A percentile compares a stretch with the other conserved stretches of the same genome.
Conservation (phyloP, 2,113 vertebrate genomes). For the Taurulus bubalis region DNA sequence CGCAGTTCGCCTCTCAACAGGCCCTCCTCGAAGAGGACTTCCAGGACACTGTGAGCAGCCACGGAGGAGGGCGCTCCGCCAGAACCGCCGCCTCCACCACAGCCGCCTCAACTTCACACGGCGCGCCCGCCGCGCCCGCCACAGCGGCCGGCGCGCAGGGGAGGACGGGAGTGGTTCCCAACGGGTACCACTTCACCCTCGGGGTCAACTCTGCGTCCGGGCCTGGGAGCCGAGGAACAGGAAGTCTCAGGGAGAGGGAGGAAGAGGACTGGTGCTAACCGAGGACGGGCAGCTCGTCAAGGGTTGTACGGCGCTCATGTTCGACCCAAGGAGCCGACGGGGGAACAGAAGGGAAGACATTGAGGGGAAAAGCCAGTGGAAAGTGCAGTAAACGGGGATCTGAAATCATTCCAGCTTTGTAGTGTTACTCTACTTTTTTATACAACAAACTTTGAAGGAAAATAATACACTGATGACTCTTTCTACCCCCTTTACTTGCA, state of each 20-base stretch:
- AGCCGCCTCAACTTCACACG: conserved; percentile 78
- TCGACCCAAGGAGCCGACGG: conserved; percentile 28
- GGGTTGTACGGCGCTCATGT: conserved; percentile 37
- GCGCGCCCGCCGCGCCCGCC: conserved; percentile 75
- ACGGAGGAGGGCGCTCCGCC: conserved; percentile 86
- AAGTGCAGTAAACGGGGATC: conserved; percentile 52
- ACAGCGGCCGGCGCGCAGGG: conserved; percentile 80
- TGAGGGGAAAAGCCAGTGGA: conserved; percentile 26
- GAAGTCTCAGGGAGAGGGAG: conserved; percentile 89
- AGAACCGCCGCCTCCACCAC: conserved; percentile 78
- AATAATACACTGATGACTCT: conserved; percentile 43
- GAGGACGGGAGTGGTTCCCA: conserved; percentile 89
- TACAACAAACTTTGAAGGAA: conserved; percentile 53
- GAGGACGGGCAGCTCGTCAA: conserved; percentile 2
- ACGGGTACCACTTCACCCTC: conserved; percentile 94
- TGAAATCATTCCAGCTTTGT: conserved; percentile 72
- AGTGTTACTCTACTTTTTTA: conserved; percentile 61
- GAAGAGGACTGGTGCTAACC: conserved; percentile 97
- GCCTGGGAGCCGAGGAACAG: conserved; percentile 80
- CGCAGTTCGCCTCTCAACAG: conserved; percentile 63
- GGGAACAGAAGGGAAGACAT: neutral
- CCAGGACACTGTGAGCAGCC: conserved; percentile 91
- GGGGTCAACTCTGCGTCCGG: conserved; percentile 85
- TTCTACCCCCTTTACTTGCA: conserved; percentile 74
- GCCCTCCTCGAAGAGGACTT: conserved; percentile 88